Percentiles rank a stretch among this genome's conserved stretches.
These are phyloP conservation scores for Chironex yamaguchii DNA, from an alignment of 30 jellyfish, hydroid and myxozoan genomes.

Conservation along the genomic window DNA sequence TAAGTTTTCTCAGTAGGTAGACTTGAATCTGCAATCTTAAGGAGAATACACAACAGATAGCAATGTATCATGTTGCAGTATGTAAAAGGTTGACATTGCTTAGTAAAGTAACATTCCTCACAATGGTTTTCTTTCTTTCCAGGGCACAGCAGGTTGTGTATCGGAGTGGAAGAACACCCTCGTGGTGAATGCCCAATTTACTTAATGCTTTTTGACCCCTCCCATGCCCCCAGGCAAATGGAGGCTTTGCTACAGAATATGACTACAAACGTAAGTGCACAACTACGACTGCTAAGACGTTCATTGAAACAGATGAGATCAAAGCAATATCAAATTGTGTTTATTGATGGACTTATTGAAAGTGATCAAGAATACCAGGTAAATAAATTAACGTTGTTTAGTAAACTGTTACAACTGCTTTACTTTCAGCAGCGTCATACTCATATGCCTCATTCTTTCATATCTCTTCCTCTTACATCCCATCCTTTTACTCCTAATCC, in stretches of 20 bases:
- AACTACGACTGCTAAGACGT: conserved; percentile 72
- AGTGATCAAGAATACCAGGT: conserved; percentile 77
- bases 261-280: conserved; percentile 69
- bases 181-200: conserved; percentile 80
- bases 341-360: conserved; percentile 80
- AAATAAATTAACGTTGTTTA: too few relatives aligned
- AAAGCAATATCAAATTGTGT: conserved; percentile 89
- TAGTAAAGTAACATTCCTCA: too few relatives aligned
- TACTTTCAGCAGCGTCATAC: too few relatives aligned
- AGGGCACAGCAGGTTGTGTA: conserved; percentile 96
- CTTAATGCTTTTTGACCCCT: conserved; percentile 85
- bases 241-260: conserved; percentile 66
- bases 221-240: conserved; percentile 83
- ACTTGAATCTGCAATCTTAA: too few relatives aligned
- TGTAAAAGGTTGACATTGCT: too few relatives aligned
- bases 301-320: conserved; percentile 90
- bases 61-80: too few relatives aligned
- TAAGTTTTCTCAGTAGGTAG: too few relatives aligned
- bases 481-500: too few relatives aligned
- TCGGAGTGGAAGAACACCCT: conserved; percentile 89
- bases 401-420: too few relatives aligned
- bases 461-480: too few relatives aligned
- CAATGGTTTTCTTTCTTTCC: neutral
- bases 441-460: too few relatives aligned
- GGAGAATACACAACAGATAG: too few relatives aligned